A percentile compares a stretch with the other conserved stretches of the same genome.
phyloP scores from a whole-genome alignment of 1,140 invertebrate genomes.

The Conus betulinus region DNA sequence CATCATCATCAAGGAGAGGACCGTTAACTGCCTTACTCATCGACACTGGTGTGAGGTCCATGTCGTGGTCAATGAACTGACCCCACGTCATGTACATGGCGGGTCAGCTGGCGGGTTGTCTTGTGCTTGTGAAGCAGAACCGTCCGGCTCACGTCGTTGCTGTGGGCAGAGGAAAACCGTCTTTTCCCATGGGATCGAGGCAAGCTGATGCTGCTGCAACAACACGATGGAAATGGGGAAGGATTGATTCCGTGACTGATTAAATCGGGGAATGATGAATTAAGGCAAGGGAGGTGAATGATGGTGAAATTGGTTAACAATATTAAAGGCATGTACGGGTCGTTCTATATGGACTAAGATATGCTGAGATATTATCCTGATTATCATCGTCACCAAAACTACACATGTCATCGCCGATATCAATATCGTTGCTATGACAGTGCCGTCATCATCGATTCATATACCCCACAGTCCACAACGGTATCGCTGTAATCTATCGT shows the following conservation, averaged over 20 bases:
- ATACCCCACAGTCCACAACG: no score
- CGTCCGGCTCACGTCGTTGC: slow-evolving; percentile 44
- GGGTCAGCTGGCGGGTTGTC: background rate
- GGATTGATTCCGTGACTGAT: no score
- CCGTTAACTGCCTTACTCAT: background rate
- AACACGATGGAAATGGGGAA: background rate
- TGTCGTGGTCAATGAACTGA: background rate
- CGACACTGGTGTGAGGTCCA: no score
- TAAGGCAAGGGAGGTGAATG: background rate
- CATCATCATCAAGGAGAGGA: no score
- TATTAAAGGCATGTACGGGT: background rate
- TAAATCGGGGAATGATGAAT: no score
- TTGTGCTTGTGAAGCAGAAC: background rate
- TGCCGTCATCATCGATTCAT: no score
- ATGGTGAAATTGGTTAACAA: background rate
- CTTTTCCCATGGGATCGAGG: background rate
- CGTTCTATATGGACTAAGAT: background rate
- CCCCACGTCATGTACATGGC: background rate
- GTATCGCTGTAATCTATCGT: no score
- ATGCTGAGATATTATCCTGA: background rate
- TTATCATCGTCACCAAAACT: background rate
- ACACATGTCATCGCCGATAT: background rate
- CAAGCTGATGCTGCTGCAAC: no score
- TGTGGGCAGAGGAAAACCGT: slow-evolving; percentile 42
- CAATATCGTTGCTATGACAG: no score